A percentile compares a stretch with the other conserved stretches of the same genome.
Conservation (phyloP, 1,140 invertebrate species). For the Delia radicum region DNA sequence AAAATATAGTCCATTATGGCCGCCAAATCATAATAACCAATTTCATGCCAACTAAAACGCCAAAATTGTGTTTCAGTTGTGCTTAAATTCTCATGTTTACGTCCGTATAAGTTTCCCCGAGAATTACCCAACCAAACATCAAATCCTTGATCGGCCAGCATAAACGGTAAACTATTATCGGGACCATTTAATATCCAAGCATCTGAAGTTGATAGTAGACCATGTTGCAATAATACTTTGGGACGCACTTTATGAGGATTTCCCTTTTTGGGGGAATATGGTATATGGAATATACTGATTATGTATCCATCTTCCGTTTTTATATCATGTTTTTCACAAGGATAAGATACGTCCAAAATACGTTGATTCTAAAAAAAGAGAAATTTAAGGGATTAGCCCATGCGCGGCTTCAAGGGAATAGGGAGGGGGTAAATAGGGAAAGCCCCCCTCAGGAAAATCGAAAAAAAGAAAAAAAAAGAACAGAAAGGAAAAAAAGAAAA, state of each 20-base stretch:
- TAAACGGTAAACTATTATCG: slow-evolving; percentile 60
- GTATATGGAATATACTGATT: slow-evolving; percentile 58
- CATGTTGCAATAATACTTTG: slow-evolving; percentile 63
- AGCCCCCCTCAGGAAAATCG: too few relatives aligned
- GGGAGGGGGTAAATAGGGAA: too few relatives aligned
- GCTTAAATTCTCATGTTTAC: slow-evolving; percentile 57
- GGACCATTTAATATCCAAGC: slow-evolving; percentile 69
- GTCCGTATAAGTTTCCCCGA: slow-evolving; percentile 65
- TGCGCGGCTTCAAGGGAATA: too few relatives aligned
- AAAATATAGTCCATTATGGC: slow-evolving; percentile 63
- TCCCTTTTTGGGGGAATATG: slow-evolving; percentile 29
- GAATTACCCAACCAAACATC: slow-evolving; percentile 73
- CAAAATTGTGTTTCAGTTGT: slow-evolving; percentile 29
- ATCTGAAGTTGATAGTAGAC: slow-evolving; percentile 66
- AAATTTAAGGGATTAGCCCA: too few relatives aligned
- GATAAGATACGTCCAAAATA: slow-evolving; percentile 58
- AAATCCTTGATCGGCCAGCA: slow-evolving; percentile 66
- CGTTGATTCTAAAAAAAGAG: slow-evolving; percentile 37
- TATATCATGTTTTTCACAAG: slow-evolving; percentile 56
- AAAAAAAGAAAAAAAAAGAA: too few relatives aligned
- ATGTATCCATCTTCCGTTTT: slow-evolving; percentile 58
- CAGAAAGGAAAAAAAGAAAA: too few relatives aligned
- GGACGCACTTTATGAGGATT: neutral
- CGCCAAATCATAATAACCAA: slow-evolving; percentile 61
- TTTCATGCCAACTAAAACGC: slow-evolving; percentile 65